Base-by-base conservation (phyloP, 2,797 vertebrate genomes). In the Galago senegalensis region DNA sequence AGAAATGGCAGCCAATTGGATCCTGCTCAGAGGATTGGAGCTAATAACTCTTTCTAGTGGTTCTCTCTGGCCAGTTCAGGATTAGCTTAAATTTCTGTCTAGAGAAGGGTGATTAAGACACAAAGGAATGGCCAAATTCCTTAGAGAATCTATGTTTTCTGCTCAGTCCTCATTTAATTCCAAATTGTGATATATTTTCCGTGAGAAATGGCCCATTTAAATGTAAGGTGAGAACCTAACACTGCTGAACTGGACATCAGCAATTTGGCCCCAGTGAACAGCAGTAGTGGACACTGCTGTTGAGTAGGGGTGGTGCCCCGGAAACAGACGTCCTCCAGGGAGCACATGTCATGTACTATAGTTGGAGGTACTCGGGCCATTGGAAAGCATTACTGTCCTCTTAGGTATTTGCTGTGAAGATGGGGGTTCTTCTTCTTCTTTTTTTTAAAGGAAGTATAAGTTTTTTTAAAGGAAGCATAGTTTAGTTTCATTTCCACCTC, bases 161-260 rank as follows among this genome's bases (percentile, higher is more conserved):
- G 25, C 69, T 80, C 25, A 37, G 40, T 60, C 31, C 49, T 85
- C 43, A 40, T 94, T 67, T 0, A 3, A 2, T 94, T 89, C 69
- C 79, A 84, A 58, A 84, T 67, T 83, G 80, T 92, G 70, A 49
- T 75, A 21, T 90, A 23, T 83, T 92, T 93, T 83, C 80, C 83
- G 9, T 65, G 82, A 92, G 79, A 94, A 97, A 83, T 43, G 43
- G 40, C 69, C 25, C 29, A 2, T 80, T 70, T 90, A 67, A 93
- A 83, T 92, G 77, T 77, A 56, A 65, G 49, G 43, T 1, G 1
- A 69, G 95, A 95, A 96, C 86, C 91, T 73, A 86, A 96, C 65
- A 69, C 92, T 40, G 53, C 94, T 88, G 86, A 97, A 97, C 92
- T 43, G 84, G 92, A 97, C 83, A 95, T 95, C 86, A 69, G 90